Base-by-base conservation (phyloP, 2,888 invertebrate genomes). In the Microctonus aethiopoides region DNA sequence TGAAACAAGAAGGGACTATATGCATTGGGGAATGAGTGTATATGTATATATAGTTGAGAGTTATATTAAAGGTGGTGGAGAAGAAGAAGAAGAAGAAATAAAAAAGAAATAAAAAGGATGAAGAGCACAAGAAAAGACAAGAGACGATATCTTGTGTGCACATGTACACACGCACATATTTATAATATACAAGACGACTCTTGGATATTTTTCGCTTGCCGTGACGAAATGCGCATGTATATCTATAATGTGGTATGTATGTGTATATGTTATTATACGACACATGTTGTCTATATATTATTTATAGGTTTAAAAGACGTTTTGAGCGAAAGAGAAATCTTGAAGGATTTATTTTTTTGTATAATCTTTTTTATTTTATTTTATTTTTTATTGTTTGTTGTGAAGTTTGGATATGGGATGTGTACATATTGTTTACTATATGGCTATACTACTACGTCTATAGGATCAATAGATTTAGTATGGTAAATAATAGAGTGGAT, bases 201-300 rank as follows among this genome's bases (percentile, higher is more conserved):
- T 46, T 46, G 64, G 51, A n/a, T n/a, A n/a, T 63, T 29, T 36
- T 63, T 70, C 46, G 67, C 63, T n/a, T 16, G 66, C 70, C 71
- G 76, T 75, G 74, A 75, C 74, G 73, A 74, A 73, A 72, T 68
- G 63, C 72, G 68, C 67, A 51, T 56, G 51, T 71, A 39, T 62
- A 56, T 16, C n/a, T n/a, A n/a, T n/a, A n/a, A n/a, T n/a, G n/a
- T n/a, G n/a, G n/a, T n/a, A 39, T 16, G 16, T 57, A 46, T 24
- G 34, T 46, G 3, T 67, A 11, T 39, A 62, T 41, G 34, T 7
- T 13, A 32, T 0, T 46, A 41, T 52, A 3, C 22, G 16, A 36
- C 11, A 20, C 54, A 36, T 7, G 7, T 29, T 7, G 29, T 5
- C n/a, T n/a, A 29, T 7, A 7, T 29, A 7, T 29, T 29, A 5